phyloP scores from a whole-genome alignment of 2,888 invertebrate genomes.

The Octonoba sinensis region DNA sequence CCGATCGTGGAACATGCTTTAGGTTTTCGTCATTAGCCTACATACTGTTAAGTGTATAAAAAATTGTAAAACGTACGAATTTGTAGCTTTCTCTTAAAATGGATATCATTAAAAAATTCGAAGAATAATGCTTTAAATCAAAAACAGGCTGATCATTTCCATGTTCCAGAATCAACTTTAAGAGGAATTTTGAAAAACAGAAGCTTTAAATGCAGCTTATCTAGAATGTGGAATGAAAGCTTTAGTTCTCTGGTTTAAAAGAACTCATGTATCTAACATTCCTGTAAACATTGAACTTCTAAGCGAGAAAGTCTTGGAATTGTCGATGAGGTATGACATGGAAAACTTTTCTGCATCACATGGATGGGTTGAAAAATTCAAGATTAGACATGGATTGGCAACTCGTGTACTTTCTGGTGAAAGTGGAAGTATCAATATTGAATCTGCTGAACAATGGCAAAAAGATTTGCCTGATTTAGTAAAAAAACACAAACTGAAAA shows the following conservation, averaged over 20 bases:
- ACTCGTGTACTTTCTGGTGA: conserved; percentile 5
- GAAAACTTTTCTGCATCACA: conserved; percentile 18
- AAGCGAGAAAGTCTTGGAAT: not conserved
- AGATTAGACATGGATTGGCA: not conserved
- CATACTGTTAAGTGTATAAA: not conserved
- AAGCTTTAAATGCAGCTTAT: not conserved
- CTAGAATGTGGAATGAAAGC: not conserved
- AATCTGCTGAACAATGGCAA: conserved; percentile 9
- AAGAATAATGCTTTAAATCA: not conserved
- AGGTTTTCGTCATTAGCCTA: too few species aligned
- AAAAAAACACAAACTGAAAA: conserved; percentile 1
- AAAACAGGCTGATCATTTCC: not conserved
- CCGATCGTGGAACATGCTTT: not conserved
- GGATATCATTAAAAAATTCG: conserved; percentile 1
- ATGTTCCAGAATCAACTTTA: not conserved
- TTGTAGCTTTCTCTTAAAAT: not conserved
- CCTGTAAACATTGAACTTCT: conserved; percentile 17
- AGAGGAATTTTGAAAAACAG: not conserved
- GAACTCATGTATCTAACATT: conserved; percentile 15
- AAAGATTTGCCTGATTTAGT: conserved; percentile 4
- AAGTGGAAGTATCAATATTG: not conserved
- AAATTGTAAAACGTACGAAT: conserved; percentile 1
- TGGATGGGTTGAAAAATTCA: conserved; percentile 15
- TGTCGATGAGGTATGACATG: conserved; percentile 4
- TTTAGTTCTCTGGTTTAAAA: conserved; percentile 18